These are phyloP conservation scores for Liodrosophila aerea DNA, from an alignment of 2,888 invertebrate species.

Conservation along the genomic window DNA sequence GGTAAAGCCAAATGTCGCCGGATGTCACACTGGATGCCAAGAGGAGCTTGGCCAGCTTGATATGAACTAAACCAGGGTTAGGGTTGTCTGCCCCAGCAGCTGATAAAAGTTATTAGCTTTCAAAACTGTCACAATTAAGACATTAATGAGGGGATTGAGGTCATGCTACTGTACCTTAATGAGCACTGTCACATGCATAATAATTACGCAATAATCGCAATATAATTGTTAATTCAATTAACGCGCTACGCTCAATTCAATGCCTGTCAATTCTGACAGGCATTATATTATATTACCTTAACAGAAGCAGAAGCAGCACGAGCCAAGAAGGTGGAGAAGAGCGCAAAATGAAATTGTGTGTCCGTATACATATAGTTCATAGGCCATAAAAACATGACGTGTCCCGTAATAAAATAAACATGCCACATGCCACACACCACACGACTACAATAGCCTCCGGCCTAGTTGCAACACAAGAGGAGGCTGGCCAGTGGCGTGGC, in stretches of 20 bases:
- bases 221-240: constrained; percentile 71
- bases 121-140: background rate
- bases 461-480: constrained; percentile 12
- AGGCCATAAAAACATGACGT: constrained; percentile 50
- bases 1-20: constrained; percentile 53
- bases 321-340: constrained; percentile 15
- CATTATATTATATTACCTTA: constrained; percentile 1
- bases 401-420: constrained; percentile 56
- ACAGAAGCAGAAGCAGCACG: background rate
- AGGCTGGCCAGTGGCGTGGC: constrained; percentile 17
- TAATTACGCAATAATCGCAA: constrained; percentile 62
- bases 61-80: constrained; percentile 19
- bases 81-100: constrained; percentile 1
- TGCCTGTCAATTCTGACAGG: constrained; percentile 41
- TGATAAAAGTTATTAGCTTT: constrained; percentile 23
- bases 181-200: constrained; percentile 48
- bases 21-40: constrained; percentile 21
- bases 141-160: background rate
- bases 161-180: constrained; percentile 13
- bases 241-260: constrained; percentile 37
- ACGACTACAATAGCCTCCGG: constrained; percentile 20
- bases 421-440: constrained; percentile 34
- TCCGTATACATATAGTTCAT: constrained; percentile 49
- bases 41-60: constrained; percentile 4
- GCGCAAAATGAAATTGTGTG: constrained; percentile 22